A percentile compares a stretch with the other conserved stretches of the same genome.
Conservation (phyloP, 2,113 vertebrate genomes). For the Gavialis gangeticus region DNA sequence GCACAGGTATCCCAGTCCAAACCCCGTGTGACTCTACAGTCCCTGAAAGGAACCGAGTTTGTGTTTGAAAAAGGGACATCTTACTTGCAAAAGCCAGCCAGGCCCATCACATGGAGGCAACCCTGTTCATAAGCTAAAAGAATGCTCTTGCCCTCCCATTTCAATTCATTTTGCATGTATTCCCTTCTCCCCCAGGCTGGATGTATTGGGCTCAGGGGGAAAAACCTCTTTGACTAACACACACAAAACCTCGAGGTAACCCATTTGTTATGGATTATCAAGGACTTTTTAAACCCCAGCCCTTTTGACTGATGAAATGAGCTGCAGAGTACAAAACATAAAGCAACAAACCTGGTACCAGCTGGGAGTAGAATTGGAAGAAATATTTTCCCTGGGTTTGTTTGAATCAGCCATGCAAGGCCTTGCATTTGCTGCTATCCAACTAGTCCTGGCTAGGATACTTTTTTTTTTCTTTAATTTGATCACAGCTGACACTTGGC, state of each 20-base stretch:
- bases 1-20: background rate
- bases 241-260: background rate
- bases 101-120: background rate
- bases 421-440: background rate
- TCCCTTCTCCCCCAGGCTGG: fast-evolving
- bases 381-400: background rate
- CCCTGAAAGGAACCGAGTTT: background rate
- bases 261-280: fast-evolving
- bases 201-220: background rate
- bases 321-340: background rate
- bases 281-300: background rate
- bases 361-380: background rate
- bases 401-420: background rate
- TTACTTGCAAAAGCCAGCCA: background rate
- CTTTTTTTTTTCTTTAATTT: background rate
- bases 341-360: too few relatives aligned
- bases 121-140: background rate
- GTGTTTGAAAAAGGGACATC: background rate
- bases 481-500: background rate
- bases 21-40: background rate
- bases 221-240: fast-evolving
- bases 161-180: background rate
- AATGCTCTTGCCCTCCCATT: background rate
- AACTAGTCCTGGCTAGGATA: background rate
- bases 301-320: background rate